Base-by-base conservation (phyloP, 2,113 vertebrate species). In the Dipodomys spectabilis region DNA sequence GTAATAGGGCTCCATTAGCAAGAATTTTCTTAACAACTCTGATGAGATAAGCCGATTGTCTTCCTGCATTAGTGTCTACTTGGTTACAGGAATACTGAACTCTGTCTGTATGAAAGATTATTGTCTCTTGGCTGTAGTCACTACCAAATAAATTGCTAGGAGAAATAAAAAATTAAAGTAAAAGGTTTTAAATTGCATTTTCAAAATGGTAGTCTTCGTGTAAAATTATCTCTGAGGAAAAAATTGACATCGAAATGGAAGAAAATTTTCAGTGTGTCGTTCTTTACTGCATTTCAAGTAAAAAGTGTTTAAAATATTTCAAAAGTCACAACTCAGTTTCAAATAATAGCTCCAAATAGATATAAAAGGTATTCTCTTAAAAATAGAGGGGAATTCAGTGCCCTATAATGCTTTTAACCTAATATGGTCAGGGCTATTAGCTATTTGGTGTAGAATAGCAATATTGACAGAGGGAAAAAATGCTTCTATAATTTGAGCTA, bases 301-400 rank as follows among this genome's bases (percentile, higher is more conserved):
- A 93, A 94, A 86, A 23, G 12, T 60, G 27, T 60, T 91, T 86
- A 84, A 72, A 68, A 64, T 62, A 85, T 57, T 88, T 95, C 35
- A 73, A 35, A 86, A 84, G n/a, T 93, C 88, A 81, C 15, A 87
- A 81, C 1, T 93, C 71, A 44, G 8, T 68, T 87, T 94, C 74
- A 93, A 87, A 80, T 62, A 88, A 69, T 62, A 88, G 49, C 25
- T 69, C 2, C 20, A 82, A 88, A 82, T n/a, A 93, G 60, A 60
- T 11, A 80, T 45, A 35, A 81, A 93, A 86, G 22, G 30, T n/a
- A 30, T 67, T 89, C 49, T 95, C 15, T 90, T 68, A 44, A 74
- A 90, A 72, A 88, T 49, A 39, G 11, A 60, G 0, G 35, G 23
- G 4, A 68, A 79, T 20, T 69, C 19, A 44, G 10, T 78, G 18